A percentile compares a stretch with the other conserved stretches of the same genome.
phyloP scores from a whole-genome alignment of 1,140 invertebrate genomes.

The Neodiprion virginianus region DNA sequence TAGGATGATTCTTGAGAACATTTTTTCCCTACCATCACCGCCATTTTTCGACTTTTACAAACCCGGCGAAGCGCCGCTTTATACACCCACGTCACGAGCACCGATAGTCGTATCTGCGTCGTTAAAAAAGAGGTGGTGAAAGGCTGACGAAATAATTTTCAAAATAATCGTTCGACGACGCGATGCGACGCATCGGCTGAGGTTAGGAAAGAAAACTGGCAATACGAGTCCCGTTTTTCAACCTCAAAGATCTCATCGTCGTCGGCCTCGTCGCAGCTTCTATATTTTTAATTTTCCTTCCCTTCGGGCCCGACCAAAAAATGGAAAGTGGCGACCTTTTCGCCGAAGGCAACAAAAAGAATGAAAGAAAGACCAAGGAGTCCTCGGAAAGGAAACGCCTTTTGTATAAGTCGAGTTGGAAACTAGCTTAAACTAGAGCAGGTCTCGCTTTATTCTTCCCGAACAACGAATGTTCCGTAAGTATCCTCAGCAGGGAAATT shows the following conservation, averaged over 20 bases:
- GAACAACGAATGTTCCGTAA: not conserved
- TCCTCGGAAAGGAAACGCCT: not conserved
- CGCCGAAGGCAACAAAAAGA: not conserved
- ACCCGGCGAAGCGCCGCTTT: not conserved
- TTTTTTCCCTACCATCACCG: not conserved
- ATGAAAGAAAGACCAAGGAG: not conserved
- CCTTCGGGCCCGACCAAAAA: not conserved
- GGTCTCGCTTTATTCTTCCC: not conserved
- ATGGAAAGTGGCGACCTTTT: not conserved
- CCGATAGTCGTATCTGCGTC: not conserved
- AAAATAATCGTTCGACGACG: not conserved
- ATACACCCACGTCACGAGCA: conserved; percentile 6
- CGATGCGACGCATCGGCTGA: not conserved
- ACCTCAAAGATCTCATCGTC: not conserved
- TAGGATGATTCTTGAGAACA: not conserved
- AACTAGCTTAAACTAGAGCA: not conserved
- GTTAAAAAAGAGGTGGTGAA: conserved; percentile 6
- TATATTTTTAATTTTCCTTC: not conserved
- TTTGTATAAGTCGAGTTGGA: not conserved
- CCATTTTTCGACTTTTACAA: not conserved
- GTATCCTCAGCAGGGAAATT: too few relatives aligned
- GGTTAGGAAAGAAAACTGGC: not conserved
- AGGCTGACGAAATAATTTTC: conserved; percentile 1
- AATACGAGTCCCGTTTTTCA: not conserved
- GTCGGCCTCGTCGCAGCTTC: not conserved